Percentiles rank a stretch among this genome's conserved stretches.
Evolutionary conservation across 2,797 vertebrate genomes (phyloP).

Genomic region (Sebastes variabilis): DNA sequence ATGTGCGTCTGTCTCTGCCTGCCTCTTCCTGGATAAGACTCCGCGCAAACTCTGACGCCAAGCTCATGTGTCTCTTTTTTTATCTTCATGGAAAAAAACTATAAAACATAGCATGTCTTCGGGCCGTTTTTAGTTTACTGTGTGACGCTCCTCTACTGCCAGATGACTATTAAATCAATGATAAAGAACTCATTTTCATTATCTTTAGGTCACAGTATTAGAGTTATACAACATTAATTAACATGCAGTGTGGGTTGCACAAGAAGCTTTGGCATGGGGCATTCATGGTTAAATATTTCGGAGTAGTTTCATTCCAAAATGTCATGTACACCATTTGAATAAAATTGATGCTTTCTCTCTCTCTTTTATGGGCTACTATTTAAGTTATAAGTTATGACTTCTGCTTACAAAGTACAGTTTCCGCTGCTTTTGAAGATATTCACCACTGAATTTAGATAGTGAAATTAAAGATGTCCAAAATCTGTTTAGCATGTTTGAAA

Average conservation of each 20-base stretch:
- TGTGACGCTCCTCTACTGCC: background rate
- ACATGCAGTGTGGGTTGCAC: slow-evolving; percentile 30
- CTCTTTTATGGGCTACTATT: background rate
- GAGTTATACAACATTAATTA: slow-evolving; percentile 38
- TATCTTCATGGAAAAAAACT: slow-evolving; percentile 54
- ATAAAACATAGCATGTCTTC: slow-evolving; percentile 43
- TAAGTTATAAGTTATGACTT: background rate
- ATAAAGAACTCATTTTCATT: slow-evolving; percentile 4
- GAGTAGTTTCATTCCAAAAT: slow-evolving; percentile 7
- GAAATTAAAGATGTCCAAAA: background rate
- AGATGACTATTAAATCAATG: slow-evolving; percentile 11
- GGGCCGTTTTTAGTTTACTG: slow-evolving; percentile 25
- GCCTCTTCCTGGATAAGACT: slow-evolving; percentile 64
- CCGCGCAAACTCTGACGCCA: slow-evolving; percentile 59
- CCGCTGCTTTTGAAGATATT: slow-evolving; percentile 8
- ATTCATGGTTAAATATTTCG: background rate
- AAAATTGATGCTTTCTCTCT: slow-evolving; percentile 20
- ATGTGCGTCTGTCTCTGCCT: slow-evolving; percentile 76
- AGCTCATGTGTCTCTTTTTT: slow-evolving; percentile 35
- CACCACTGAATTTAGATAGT: background rate
- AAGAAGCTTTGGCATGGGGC: slow-evolving; percentile 12
- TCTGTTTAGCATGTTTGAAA: background rate
- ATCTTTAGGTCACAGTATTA: slow-evolving; percentile 19
- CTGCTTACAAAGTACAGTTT: background rate
- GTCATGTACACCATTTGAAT: slow-evolving; percentile 5